Evolutionary conservation across 2,113 vertebrate genomes (phyloP).

Genomic region (Tricholaema leucomelas): DNA sequence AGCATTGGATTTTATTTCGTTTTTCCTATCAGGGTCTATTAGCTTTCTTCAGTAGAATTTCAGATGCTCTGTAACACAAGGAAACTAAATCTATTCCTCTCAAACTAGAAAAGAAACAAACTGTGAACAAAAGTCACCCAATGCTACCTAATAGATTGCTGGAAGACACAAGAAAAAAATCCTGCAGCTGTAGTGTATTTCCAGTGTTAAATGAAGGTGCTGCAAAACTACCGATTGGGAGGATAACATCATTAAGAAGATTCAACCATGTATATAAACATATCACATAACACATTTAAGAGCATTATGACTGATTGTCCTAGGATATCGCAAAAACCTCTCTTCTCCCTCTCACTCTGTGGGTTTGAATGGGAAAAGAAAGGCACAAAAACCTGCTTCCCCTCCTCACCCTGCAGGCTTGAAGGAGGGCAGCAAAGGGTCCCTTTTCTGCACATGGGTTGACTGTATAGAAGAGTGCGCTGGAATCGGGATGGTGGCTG

Average conservation of each 20-base stretch:
- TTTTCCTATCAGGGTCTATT: not conserved
- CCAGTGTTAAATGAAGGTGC: not conserved
- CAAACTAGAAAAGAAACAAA: not conserved
- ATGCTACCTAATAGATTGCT: not conserved
- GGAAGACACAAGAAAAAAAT: not conserved
- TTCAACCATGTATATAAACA: not conserved
- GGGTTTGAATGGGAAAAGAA: too few relatives aligned
- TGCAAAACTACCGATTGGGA: not conserved
- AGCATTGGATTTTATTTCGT: not conserved
- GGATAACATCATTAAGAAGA: not conserved
- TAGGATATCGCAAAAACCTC: too few relatives aligned
- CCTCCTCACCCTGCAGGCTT: too few relatives aligned
- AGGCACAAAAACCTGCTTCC: too few relatives aligned
- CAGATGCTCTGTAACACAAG: not conserved
- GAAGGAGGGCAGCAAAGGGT: too few relatives aligned
- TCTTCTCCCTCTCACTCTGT: too few relatives aligned
- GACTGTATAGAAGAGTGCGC: too few relatives aligned
- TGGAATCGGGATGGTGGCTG: too few relatives aligned
- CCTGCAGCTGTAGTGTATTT: not conserved
- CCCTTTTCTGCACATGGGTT: too few relatives aligned
- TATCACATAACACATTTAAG: not conserved
- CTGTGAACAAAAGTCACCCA: not conserved
- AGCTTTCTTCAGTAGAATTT: not conserved
- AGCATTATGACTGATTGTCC: too few relatives aligned
- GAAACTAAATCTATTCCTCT: not conserved